Conservation (phyloP, 2,797 vertebrate species). For the Falco biarmicus region DNA sequence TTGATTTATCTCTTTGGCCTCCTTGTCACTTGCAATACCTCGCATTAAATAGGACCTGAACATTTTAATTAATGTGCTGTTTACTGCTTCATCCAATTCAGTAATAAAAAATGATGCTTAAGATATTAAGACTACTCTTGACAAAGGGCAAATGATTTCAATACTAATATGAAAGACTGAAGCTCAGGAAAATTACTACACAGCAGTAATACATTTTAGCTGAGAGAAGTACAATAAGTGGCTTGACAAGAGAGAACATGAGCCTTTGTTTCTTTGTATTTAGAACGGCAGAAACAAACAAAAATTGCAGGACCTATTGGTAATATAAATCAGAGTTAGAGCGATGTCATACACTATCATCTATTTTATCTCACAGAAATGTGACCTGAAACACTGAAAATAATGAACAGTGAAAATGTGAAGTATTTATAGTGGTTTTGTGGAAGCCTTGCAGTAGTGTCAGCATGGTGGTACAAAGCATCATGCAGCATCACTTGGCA, state of each 20-base stretch:
- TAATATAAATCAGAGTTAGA: not conserved
- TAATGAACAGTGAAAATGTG: constrained; percentile 10
- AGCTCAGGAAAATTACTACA: constrained; percentile 14
- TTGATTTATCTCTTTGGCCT: not conserved
- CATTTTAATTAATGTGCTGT: constrained; percentile 63
- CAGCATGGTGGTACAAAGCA: not conserved
- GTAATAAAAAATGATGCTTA: constrained; percentile 24
- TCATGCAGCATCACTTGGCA: not conserved
- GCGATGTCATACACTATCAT: not conserved
- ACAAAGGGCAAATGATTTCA: constrained; percentile 47
- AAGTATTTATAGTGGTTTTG: constrained; percentile 10
- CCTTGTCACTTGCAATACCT: not conserved
- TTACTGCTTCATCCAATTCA: constrained; percentile 16
- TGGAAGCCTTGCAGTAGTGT: not conserved
- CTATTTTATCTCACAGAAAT: constrained; percentile 39
- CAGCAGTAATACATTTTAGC: constrained; percentile 18
- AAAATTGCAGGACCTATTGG: not conserved
- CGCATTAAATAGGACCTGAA: constrained; percentile 36
- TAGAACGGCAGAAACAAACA: not conserved
- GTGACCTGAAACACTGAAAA: constrained; percentile 30
- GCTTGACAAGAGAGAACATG: not conserved
- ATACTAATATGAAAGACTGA: not conserved
- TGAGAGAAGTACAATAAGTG: not conserved
- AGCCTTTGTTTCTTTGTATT: not conserved
- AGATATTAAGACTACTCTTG: constrained; percentile 55